Evolutionary conservation across 2,113 vertebrate species (phyloP).

Genomic region (Hippocampus abdominalis): DNA sequence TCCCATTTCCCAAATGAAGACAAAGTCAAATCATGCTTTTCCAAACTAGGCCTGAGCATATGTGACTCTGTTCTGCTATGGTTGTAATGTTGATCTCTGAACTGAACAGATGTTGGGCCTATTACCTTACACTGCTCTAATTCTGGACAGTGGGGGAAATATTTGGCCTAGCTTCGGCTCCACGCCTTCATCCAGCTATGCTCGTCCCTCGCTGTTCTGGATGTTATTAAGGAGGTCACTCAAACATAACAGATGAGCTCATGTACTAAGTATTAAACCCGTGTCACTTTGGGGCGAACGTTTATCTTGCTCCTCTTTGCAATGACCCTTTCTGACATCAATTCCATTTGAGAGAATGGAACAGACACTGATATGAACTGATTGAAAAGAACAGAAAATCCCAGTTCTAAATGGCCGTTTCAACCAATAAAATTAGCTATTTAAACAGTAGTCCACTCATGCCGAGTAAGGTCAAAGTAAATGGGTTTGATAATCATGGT

Average conservation of each 20-base stretch:
- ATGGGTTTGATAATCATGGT: neutral
- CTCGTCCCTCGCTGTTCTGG: constrained; percentile 51
- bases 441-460: neutral
- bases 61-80: constrained; percentile 55
- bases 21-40: constrained; percentile 48
- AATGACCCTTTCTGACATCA: constrained; percentile 36
- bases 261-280: constrained; percentile 51
- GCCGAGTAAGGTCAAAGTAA: constrained; percentile 4
- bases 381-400: constrained; percentile 9
- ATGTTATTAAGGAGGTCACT: constrained; percentile 59
- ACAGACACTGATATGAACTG: constrained; percentile 10
- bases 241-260: constrained; percentile 67
- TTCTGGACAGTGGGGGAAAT: constrained; percentile 40
- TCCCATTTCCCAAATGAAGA: constrained; percentile 46
- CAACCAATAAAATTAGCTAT: constrained; percentile 8
- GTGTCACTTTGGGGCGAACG: constrained; percentile 54
- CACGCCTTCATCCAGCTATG: constrained; percentile 26
- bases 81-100: constrained; percentile 52
- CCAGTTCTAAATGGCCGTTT: constrained; percentile 15
- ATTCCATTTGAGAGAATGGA: constrained; percentile 32
- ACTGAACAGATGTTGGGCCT: constrained; percentile 51
- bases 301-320: constrained; percentile 48
- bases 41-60: constrained; percentile 36
- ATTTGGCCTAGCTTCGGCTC: constrained; percentile 22
- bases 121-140: constrained; percentile 58